Conservation (phyloP, 2,888 invertebrate species). For the Tupiocoris notatus region DNA sequence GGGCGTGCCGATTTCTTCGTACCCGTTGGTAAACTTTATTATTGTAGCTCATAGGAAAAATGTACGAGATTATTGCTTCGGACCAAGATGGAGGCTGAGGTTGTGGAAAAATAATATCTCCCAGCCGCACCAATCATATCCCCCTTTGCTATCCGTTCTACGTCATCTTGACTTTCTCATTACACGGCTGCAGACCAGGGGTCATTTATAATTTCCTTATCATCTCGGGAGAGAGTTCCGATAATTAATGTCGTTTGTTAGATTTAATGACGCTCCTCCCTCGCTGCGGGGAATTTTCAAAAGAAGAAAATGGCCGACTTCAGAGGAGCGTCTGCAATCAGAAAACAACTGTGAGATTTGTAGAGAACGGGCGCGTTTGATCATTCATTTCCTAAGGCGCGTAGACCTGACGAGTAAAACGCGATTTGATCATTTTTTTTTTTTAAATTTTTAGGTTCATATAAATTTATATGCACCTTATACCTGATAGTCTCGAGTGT, state of each 20-base stretch:
- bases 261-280: conserved; percentile 7
- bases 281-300: conserved; percentile 4
- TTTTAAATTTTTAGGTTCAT: too few relatives aligned
- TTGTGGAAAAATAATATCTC: conserved; percentile 28
- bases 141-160: neutral
- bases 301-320: neutral
- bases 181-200: conserved; percentile 31
- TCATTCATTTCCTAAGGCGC: too few relatives aligned
- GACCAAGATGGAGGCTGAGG: neutral
- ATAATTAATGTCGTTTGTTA: conserved; percentile 37
- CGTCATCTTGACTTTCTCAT: conserved; percentile 36
- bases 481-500: too few relatives aligned
- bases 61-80: conserved; percentile 33
- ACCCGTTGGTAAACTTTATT: conserved; percentile 34
- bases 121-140: conserved; percentile 25
- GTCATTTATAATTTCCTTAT: conserved; percentile 38
- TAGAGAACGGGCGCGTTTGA: too few relatives aligned
- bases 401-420: too few relatives aligned
- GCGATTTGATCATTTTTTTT: too few relatives aligned
- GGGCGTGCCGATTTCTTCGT: neutral
- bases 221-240: neutral
- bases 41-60: conserved; percentile 31
- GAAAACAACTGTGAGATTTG: neutral
- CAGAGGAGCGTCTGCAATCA: too few relatives aligned
- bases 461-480: too few relatives aligned